Evolutionary conservation across 2,888 invertebrate genomes (phyloP).

Genomic region (Gryllus longicercus): DNA sequence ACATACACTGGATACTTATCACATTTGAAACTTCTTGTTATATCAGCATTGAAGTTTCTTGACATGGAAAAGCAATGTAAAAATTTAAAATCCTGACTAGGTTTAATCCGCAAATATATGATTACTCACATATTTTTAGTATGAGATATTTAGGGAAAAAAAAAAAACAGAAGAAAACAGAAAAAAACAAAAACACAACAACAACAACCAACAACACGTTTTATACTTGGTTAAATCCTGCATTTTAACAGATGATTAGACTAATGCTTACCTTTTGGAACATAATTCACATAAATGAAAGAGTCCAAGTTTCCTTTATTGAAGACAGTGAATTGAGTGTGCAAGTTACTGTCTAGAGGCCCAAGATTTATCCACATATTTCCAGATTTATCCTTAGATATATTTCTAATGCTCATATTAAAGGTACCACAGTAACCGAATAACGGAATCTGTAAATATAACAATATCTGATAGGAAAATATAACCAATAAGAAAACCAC

Average conservation of each 20-base stretch:
- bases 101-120: no score
- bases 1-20: no score
- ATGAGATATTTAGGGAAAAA: no score
- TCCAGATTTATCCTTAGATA: neutral
- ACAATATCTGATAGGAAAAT: neutral
- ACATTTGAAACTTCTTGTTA: no score
- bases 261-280: neutral
- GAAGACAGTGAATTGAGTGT: neutral
- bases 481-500: neutral
- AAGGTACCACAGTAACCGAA: neutral
- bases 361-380: slow-evolving; percentile 2
- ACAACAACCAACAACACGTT: no score
- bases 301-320: neutral
- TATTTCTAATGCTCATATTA: neutral
- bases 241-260: neutral
- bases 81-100: no score
- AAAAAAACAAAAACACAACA: no score
- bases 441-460: neutral
- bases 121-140: no score
- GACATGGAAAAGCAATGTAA: no score
- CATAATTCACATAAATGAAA: neutral
- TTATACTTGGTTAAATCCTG: no score
- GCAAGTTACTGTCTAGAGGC: neutral
- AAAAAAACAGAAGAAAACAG: no score
- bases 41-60: no score